Conservation (phyloP, 2,113 vertebrate species). For the Tylochromis polylepis region DNA sequence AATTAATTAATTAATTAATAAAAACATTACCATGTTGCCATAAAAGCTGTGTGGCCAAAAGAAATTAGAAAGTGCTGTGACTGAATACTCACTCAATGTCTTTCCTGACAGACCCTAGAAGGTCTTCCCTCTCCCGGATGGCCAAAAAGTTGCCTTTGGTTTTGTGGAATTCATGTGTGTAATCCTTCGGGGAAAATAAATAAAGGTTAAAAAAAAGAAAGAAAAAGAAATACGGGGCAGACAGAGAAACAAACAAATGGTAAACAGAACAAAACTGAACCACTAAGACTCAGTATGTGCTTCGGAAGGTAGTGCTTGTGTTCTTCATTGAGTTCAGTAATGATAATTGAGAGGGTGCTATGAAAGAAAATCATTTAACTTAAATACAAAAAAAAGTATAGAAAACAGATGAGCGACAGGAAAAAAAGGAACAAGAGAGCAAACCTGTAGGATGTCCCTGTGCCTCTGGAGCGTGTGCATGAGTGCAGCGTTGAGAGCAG, state of each 20-base stretch:
- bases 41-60: background rate
- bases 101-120: conserved; percentile 93
- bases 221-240: too few species aligned
- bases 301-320: background rate
- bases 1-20: background rate
- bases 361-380: background rate
- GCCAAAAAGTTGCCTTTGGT: conserved; percentile 96
- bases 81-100: conserved; percentile 91
- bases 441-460: conserved; percentile 93
- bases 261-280: background rate
- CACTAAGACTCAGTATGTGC: background rate
- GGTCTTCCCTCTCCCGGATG: conserved; percentile 92
- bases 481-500: conserved; percentile 88
- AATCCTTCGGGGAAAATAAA: conserved; percentile 79
- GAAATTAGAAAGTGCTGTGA: background rate
- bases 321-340: background rate
- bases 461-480: conserved; percentile 97
- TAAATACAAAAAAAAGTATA: background rate
- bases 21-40: background rate
- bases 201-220: background rate
- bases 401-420: background rate
- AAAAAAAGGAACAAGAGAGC: background rate
- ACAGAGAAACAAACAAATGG: background rate
- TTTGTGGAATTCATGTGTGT: conserved; percentile 98
- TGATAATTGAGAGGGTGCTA: background rate